These are phyloP conservation scores for Sebastes itinus DNA, from an alignment of 2,797 vertebrate species.

Conservation along the genomic window DNA sequence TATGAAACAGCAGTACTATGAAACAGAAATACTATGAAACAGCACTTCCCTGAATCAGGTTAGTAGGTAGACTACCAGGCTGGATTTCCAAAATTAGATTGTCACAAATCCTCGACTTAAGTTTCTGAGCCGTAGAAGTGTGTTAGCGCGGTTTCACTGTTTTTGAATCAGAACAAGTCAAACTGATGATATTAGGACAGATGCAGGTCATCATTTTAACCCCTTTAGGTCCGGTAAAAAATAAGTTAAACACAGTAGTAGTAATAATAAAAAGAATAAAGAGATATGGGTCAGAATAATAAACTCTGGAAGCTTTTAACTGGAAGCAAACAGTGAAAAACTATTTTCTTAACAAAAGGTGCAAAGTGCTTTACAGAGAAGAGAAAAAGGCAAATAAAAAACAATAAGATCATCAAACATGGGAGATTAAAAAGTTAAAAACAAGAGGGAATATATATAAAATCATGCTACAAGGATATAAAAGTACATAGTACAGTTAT, in stretches of 20 bases:
- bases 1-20: neutral
- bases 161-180: constrained; percentile 9
- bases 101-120: constrained; percentile 41
- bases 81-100: constrained; percentile 58
- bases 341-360: neutral
- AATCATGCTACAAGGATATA: neutral
- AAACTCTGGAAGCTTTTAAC: no score
- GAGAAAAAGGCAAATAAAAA: neutral
- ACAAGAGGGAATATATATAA: neutral
- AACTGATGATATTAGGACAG: neutral
- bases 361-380: neutral
- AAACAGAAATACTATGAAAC: constrained; percentile 16
- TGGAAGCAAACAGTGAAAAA: no score
- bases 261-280: neutral
- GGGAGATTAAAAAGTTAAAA: neutral
- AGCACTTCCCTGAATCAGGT: constrained; percentile 38
- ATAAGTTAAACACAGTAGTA: neutral
- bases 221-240: neutral
- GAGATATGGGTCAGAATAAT: neutral
- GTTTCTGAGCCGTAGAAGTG: constrained; percentile 10
- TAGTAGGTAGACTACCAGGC: neutral
- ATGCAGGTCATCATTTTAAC: neutral
- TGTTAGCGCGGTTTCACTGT: neutral
- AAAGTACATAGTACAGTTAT: constrained; percentile 74
- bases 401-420: neutral